Conservation (phyloP, 2,888 invertebrate species). For the Drosophila anomelani region DNA sequence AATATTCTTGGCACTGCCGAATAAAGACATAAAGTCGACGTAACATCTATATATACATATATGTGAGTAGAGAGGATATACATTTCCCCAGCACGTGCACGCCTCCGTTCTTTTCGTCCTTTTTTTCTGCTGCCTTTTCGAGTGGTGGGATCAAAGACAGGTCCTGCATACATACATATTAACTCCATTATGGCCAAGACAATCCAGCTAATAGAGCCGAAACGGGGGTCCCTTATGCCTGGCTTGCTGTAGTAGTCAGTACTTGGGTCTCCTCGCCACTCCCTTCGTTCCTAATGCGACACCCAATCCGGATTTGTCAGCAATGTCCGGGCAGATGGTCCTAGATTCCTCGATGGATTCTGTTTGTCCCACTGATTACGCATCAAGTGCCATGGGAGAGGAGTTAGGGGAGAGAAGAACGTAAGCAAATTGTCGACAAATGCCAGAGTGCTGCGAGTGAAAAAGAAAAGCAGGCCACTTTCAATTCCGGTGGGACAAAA, state of each 20-base stretch:
- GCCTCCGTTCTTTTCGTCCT: constrained; percentile 15
- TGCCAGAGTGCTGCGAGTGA: constrained; percentile 27
- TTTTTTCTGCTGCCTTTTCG: constrained; percentile 29
- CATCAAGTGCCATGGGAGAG: constrained; percentile 62
- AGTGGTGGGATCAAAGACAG: constrained; percentile 69
- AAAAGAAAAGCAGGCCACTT: constrained; percentile 47
- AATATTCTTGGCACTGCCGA: constrained; percentile 19
- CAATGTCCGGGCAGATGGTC: constrained; percentile 59
- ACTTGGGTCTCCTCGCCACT: constrained; percentile 6
- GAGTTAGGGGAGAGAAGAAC: constrained; percentile 3
- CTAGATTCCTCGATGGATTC: constrained; percentile 62
- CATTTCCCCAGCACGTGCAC: constrained; percentile 33
- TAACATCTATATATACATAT: not conserved
- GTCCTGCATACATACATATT: constrained; percentile 58
- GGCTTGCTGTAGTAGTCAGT: not conserved
- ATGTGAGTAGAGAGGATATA: not conserved
- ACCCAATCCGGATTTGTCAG: constrained; percentile 71
- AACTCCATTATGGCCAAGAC: constrained; percentile 72
- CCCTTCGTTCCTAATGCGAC: constrained; percentile 61
- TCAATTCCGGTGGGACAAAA: constrained; percentile 57
- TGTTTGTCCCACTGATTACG: constrained; percentile 68
- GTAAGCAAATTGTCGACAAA: constrained; percentile 54
- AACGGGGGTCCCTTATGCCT: constrained; percentile 24
- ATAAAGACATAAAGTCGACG: constrained; percentile 39
- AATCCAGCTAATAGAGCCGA: constrained; percentile 58